phyloP scores from a whole-genome alignment of 1,140 invertebrate species.

The Rhynchophorus ferrugineus region DNA sequence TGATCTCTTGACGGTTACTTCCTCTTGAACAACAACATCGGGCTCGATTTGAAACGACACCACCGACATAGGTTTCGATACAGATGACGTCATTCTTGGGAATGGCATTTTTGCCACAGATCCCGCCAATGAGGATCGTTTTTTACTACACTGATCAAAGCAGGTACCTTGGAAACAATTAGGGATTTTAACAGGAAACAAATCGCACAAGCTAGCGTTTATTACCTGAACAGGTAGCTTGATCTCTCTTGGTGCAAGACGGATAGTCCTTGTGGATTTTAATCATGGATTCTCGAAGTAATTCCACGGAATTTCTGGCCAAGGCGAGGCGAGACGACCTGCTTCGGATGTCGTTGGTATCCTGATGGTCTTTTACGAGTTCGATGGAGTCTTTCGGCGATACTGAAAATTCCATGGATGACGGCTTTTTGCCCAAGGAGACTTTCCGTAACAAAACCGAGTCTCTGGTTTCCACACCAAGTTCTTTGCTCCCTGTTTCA shows the following conservation, averaged over 20 bases:
- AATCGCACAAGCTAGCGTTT: too few relatives aligned
- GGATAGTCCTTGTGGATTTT: background rate
- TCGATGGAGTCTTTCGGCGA: conserved; percentile 7
- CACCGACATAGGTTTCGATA: too few relatives aligned
- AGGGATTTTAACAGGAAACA: too few relatives aligned
- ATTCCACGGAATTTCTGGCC: conserved; percentile 18
- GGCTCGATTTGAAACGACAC: too few relatives aligned
- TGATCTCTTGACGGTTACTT: too few relatives aligned
- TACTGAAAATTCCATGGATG: background rate
- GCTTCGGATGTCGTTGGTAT: background rate
- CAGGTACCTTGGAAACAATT: too few relatives aligned
- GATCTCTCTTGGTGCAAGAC: background rate
- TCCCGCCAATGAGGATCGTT: too few relatives aligned
- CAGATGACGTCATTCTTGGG: too few relatives aligned
- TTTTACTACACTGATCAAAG: too few relatives aligned
- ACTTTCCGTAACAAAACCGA: conserved; percentile 12
- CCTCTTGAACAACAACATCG: too few relatives aligned
- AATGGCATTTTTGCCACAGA: too few relatives aligned
- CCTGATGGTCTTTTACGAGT: conserved; percentile 1
- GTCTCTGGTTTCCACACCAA: conserved; percentile 10
- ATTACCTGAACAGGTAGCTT: too few relatives aligned
- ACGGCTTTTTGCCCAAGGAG: conserved; percentile 1
- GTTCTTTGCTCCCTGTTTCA: background rate
- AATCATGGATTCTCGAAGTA: conserved; percentile 8
- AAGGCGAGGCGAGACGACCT: conserved; percentile 9